Percentiles rank a stretch among this genome's conserved stretches.
Evolutionary conservation across 2,888 invertebrate species (phyloP).

Genomic region (Tipula helvola): DNA sequence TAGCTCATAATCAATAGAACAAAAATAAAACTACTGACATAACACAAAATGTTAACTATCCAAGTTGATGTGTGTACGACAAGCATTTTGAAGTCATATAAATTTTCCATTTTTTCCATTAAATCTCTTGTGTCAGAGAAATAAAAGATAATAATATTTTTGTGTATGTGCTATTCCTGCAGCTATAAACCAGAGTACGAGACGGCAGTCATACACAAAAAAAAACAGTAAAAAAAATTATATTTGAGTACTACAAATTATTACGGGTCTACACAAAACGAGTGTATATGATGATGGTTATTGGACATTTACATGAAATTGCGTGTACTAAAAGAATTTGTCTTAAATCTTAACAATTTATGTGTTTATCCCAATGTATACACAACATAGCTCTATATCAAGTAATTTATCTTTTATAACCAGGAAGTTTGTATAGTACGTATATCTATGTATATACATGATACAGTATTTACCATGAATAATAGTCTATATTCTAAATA

Average conservation of each 20-base stretch:
- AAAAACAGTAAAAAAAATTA: neutral
- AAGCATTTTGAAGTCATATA: neutral
- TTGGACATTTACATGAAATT: conserved; percentile 4
- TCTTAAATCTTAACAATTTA: neutral
- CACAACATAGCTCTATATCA: neutral
- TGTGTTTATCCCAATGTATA: neutral
- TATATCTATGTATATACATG: neutral
- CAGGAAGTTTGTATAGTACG: neutral
- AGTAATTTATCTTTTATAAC: neutral
- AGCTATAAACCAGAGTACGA: neutral
- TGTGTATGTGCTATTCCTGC: neutral
- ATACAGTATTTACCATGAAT: neutral
- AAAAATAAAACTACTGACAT: neutral
- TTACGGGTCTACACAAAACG: neutral
- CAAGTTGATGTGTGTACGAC: neutral
- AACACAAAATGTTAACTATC: neutral
- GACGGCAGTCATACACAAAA: neutral
- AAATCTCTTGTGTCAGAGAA: neutral
- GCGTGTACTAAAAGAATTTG: neutral
- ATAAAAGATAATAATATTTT: neutral
- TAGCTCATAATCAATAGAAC: neutral
- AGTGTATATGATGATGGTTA: neutral
- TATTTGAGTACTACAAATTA: neutral
- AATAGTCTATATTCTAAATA: neutral
- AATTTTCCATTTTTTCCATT: neutral